phyloP scores from a whole-genome alignment of 2,888 invertebrate species.

The Hipparchia semele region DNA sequence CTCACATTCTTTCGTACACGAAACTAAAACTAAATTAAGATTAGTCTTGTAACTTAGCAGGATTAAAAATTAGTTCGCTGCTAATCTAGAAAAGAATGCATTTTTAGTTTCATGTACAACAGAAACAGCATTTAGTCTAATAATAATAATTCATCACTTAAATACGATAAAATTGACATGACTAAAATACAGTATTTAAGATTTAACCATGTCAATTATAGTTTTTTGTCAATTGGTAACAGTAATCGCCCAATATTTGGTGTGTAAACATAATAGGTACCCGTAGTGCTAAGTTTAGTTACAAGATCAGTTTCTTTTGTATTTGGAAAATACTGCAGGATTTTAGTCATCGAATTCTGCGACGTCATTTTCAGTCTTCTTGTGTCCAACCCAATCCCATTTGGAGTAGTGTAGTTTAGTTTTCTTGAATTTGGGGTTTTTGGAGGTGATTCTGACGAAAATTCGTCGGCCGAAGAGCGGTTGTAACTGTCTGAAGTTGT shows the following conservation, averaged over 20 bases:
- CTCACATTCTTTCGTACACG: not conserved
- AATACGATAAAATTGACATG: not conserved
- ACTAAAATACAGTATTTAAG: not conserved
- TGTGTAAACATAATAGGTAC: conserved; percentile 54
- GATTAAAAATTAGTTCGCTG: not conserved
- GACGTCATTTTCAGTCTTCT: conserved; percentile 76
- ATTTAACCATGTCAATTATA: conserved; percentile 2
- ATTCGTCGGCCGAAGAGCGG: conserved; percentile 86
- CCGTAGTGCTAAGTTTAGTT: conserved; percentile 50
- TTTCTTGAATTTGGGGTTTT: conserved; percentile 82
- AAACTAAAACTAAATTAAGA: conserved; percentile 2
- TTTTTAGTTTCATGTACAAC: conserved; percentile 7
- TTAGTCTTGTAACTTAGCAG: not conserved
- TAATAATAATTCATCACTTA: not conserved
- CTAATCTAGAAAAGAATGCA: not conserved
- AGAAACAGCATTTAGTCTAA: not conserved
- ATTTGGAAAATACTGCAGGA: conserved; percentile 31
- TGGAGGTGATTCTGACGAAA: conserved; percentile 85
- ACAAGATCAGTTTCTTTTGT: conserved; percentile 45
- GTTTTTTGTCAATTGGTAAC: conserved; percentile 1
- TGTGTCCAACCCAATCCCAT: conserved; percentile 85
- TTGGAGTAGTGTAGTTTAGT: conserved; percentile 84
- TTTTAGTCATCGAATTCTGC: conserved; percentile 72
- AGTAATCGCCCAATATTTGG: conserved; percentile 51
- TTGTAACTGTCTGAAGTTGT: conserved; percentile 87